Evolutionary conservation across 2,113 vertebrate genomes (phyloP), one percentile per base, ranked within the genome.

Genomic region (Choloepus hoffmanni): DNA sequence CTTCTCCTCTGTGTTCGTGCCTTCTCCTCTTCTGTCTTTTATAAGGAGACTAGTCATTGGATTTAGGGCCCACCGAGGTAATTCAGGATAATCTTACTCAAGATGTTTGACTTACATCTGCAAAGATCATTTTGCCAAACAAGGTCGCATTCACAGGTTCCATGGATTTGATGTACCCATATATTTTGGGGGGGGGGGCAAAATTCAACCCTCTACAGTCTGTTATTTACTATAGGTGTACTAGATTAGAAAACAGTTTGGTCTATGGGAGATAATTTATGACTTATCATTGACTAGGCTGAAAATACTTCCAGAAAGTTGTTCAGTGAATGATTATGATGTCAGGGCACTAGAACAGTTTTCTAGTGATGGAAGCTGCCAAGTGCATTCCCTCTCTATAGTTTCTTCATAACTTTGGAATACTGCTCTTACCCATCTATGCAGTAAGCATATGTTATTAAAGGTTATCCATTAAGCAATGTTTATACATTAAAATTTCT

Each of bases 221-320:
- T 18, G 85, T 77, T 85, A 33, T 77, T 85, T 48, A 55, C 6
- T 74, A 79, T 21, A 78, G 19, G 3, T 30, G 24, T 45, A 30
- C 5, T 67, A 26, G 30, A 50, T 86, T 50, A 68, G 58, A 28
- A 30, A n/a, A 7, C 40, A 74, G 40, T n/a, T 21, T 45, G 6
- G 2, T 26, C 81, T 60, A 36, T 85, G 65, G 58, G 48, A 62
- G 33, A 53, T 53, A 55, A 72, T 60, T 81, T 87, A 23, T 68
- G 40, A 85, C 14, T 58, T 11, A 40, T 79, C 30, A 36, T 87
- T 86, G 58, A 78, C 55, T 36, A 33, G 5, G 2, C 1, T 87
- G 58, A 78, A 92, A 76, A 60, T 90, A 65, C 43, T 93, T 78
- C 33, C 55, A 88, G 77, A 89, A 83, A 95, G 9, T 15, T 19